phyloP scores from a whole-genome alignment of 2,113 vertebrate species.

The Periophthalmodon schlosseri region DNA sequence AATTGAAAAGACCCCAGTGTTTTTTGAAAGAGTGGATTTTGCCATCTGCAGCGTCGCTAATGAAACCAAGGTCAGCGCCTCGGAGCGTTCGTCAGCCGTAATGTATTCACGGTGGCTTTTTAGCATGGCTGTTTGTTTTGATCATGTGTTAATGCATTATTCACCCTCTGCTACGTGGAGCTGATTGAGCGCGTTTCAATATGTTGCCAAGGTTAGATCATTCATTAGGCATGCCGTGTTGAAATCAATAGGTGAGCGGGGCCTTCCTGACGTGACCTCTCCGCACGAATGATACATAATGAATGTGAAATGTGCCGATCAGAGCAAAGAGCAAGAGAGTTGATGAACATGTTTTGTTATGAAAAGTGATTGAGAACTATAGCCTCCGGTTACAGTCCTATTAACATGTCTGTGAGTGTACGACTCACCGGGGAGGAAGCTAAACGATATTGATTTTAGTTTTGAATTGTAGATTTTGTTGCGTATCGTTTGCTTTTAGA shows the following conservation, averaged over 20 bases:
- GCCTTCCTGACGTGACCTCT: slow-evolving; percentile 35
- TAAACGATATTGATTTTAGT: background rate
- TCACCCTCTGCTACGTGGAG: slow-evolving; percentile 42
- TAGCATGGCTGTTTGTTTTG: slow-evolving; percentile 55
- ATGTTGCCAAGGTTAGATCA: slow-evolving; percentile 60
- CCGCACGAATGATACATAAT: slow-evolving; percentile 41
- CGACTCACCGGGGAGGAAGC: background rate
- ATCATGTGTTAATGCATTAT: slow-evolving; percentile 64
- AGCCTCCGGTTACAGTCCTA: background rate
- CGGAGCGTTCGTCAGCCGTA: slow-evolving; percentile 15
- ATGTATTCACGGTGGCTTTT: slow-evolving; percentile 50
- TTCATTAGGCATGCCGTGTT: slow-evolving; percentile 57
- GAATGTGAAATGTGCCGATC: slow-evolving; percentile 44
- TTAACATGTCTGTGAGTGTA: background rate
- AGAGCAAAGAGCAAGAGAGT: slow-evolving; percentile 23
- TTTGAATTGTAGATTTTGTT: background rate
- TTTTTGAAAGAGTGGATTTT: slow-evolving; percentile 10
- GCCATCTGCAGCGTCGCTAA: slow-evolving; percentile 18
- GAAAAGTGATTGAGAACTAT: slow-evolving; percentile 5
- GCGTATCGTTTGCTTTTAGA: background rate
- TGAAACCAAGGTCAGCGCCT: slow-evolving; percentile 50
- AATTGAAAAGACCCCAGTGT: slow-evolving; percentile 15
- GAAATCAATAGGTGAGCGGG: slow-evolving; percentile 53
- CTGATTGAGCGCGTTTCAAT: slow-evolving; percentile 60
- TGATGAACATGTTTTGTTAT: slow-evolving; percentile 24